Base-by-base conservation (phyloP, 2,113 vertebrate species). In the Mesitornis unicolor region DNA sequence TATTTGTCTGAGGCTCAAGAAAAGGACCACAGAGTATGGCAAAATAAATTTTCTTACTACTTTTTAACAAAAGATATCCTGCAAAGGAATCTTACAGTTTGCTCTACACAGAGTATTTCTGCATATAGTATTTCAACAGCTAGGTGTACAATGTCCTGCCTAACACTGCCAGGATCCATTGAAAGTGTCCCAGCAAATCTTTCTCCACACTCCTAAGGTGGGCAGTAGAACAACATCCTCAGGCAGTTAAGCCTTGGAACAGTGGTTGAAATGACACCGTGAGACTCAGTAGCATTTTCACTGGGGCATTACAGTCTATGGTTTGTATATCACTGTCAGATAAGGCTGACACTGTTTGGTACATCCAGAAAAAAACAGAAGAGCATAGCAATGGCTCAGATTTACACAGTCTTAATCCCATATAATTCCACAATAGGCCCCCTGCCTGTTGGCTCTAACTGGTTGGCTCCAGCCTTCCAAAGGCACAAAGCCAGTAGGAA, bases 401-500 rank as follows among this genome's bases (percentile, higher is more conserved):
- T 93, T 85, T 82, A 87, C 84, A 71, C 15, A 57, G 48, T 45
- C 95, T 93, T 91, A 93, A 96, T 94, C 92, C 85, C 57, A 64
- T 7, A 60, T 94, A 96, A 97, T 93, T 92, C 94, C 82, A 76
- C 82, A 76, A 86, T 3, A 88, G 88, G 85, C 70, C 11, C 54
- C 40, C 43, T 15, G 95, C 75, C 85, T 83, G 36, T 19, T 53
- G n/a, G 36, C 31, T 92, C 48, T 65, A 45, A 94, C 38, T 95
- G 94, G 78, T 83, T 95, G 85, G 61, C 92, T 88, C 63, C 6
- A 16, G 45, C 28, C 36, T 90, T 45, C 48, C 70, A 69, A 65
- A 94, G 90, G 85, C 94, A 93, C 7, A 31, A 22, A 80, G 94
- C 67, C 95, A 95, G 67, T 29, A 92, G 90, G 88, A 90, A 96